phyloP scores from a whole-genome alignment of 2,888 invertebrate genomes.

The Pseudococcus longispinus region DNA sequence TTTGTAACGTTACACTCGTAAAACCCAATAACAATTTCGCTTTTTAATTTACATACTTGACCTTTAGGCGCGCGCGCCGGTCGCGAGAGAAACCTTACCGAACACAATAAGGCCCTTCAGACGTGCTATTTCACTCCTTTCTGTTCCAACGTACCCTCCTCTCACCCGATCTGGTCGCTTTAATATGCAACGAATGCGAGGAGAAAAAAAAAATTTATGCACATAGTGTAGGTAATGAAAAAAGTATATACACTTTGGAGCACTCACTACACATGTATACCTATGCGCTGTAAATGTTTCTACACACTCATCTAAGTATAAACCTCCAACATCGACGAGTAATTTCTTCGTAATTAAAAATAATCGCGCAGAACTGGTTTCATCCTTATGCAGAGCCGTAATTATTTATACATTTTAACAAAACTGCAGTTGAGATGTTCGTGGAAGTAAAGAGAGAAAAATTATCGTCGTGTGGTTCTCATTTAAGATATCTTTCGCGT shows the following conservation, averaged over 20 bases:
- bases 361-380: constrained; percentile 22
- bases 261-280: not conserved
- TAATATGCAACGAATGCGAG: constrained; percentile 15
- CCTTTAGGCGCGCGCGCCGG: constrained; percentile 7
- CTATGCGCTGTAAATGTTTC: not conserved
- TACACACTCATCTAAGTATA: not conserved
- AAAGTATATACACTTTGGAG: not conserved
- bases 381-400: not conserved
- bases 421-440: not conserved
- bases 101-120: not conserved
- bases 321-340: constrained; percentile 17
- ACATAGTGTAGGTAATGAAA: not conserved
- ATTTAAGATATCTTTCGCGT: not conserved
- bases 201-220: not conserved
- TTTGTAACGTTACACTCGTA: not conserved
- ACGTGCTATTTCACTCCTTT: not conserved
- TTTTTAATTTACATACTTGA: constrained; percentile 28
- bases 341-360: constrained; percentile 39
- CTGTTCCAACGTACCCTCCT: not conserved
- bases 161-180: not conserved
- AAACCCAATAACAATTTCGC: constrained; percentile 18
- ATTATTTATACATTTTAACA: constrained; percentile 28
- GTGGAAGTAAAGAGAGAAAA: not conserved
- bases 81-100: constrained; percentile 20
- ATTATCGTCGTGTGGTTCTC: not conserved